Evolutionary conservation across 2,797 vertebrate species (phyloP).

Genomic region (Tadarida brasiliensis): DNA sequence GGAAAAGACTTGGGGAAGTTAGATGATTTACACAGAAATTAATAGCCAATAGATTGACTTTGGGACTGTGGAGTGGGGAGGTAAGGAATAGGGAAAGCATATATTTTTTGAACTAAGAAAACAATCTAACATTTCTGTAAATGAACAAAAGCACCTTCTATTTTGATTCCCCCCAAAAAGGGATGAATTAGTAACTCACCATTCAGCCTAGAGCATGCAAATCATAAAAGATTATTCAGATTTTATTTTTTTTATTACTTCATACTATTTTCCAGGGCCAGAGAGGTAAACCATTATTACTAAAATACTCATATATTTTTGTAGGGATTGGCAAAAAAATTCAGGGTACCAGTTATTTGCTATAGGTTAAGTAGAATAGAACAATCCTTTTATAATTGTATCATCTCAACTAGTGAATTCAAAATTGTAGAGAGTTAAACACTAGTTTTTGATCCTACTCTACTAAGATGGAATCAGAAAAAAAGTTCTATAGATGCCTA

Average conservation of each 20-base stretch:
- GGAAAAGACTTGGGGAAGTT: slow-evolving; percentile 18
- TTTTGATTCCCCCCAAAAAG: neutral
- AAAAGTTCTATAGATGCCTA: neutral
- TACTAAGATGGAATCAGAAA: slow-evolving; percentile 10
- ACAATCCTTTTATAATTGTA: slow-evolving; percentile 28
- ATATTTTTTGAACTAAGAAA: slow-evolving; percentile 46
- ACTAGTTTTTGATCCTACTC: slow-evolving; percentile 1
- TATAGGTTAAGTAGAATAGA: neutral
- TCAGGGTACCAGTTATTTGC: neutral
- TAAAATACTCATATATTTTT: slow-evolving; percentile 44
- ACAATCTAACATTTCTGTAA: slow-evolving; percentile 31
- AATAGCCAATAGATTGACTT: neutral
- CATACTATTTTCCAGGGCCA: slow-evolving; percentile 19
- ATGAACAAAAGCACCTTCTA: neutral
- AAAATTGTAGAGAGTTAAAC: slow-evolving; percentile 44
- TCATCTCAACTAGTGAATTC: slow-evolving; percentile 24
- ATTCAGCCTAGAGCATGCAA: neutral
- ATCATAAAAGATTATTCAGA: slow-evolving; percentile 32
- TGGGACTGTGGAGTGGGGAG: neutral
- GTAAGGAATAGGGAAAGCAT: slow-evolving; percentile 20
- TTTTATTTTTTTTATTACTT: slow-evolving; percentile 1
- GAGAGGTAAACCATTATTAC: slow-evolving; percentile 21
- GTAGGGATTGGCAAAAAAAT: slow-evolving; percentile 2
- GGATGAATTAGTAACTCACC: slow-evolving; percentile 34
- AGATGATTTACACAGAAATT: slow-evolving; percentile 7